Evolutionary conservation across 2,113 vertebrate species (phyloP).

Genomic region (Coracopsis vasa): DNA sequence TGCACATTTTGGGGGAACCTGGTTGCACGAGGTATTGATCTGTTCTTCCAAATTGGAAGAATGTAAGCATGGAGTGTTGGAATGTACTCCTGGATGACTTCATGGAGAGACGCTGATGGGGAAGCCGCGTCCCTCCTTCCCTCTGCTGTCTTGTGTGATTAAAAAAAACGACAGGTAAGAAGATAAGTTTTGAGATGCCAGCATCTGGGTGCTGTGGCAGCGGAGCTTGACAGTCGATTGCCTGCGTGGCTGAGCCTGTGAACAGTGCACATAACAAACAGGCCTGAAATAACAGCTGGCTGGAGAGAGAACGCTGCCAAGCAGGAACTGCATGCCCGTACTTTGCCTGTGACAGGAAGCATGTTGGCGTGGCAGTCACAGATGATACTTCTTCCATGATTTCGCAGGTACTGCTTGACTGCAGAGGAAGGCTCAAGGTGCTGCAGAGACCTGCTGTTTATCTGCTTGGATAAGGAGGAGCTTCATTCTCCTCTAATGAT

Average conservation of each 20-base stretch:
- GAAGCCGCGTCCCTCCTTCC: not conserved
- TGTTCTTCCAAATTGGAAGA: not conserved
- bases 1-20: not conserved
- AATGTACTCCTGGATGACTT: not conserved
- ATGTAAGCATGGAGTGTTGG: not conserved
- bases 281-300: conserved; percentile 7
- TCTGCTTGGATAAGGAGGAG: not conserved
- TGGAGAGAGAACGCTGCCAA: not conserved
- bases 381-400: not conserved
- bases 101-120: not conserved
- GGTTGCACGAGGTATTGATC: not conserved
- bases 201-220: not conserved
- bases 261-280: not conserved
- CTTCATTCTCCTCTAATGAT: not conserved
- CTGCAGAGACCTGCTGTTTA: not conserved
- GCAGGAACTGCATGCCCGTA: not conserved
- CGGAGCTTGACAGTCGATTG: not conserved
- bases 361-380: not conserved
- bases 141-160: not conserved
- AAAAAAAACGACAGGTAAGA: not conserved
- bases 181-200: not conserved
- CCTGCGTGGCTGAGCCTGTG: not conserved
- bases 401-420: not conserved
- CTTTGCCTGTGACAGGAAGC: not conserved
- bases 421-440: not conserved